Evolutionary conservation across 2,888 invertebrate genomes (phyloP).

Genomic region (Yponomeuta plumbellus): DNA sequence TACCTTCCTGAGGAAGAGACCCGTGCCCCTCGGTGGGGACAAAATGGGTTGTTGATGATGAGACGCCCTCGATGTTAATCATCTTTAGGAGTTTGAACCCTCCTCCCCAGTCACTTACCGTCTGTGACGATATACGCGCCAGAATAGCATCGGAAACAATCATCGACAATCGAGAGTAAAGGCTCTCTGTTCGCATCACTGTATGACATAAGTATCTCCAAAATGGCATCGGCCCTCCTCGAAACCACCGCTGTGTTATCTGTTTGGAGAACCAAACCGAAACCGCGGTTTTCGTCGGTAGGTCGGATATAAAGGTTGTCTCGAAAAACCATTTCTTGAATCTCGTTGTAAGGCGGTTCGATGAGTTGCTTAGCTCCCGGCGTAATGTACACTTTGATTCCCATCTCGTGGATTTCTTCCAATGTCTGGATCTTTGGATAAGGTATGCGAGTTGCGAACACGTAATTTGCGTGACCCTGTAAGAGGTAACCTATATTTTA

Average conservation of each 20-base stretch:
- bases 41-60: too few species aligned
- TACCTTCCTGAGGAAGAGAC: too few species aligned
- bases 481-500: conserved; percentile 22
- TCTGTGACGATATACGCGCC: conserved; percentile 38
- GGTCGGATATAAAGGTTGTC: neutral
- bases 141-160: conserved; percentile 36
- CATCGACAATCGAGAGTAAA: conserved; percentile 34
- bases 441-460: conserved; percentile 37
- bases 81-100: neutral
- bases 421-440: conserved; percentile 31
- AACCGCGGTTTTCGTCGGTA: neutral
- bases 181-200: conserved; percentile 31
- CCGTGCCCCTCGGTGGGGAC: too few species aligned
- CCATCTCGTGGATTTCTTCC: conserved; percentile 29
- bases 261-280: conserved; percentile 23
- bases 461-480: conserved; percentile 44
- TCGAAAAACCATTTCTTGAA: conserved; percentile 10
- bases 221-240: conserved; percentile 33
- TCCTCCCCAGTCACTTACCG: conserved; percentile 28
- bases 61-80: neutral
- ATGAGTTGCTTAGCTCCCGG: conserved; percentile 29
- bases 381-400: conserved; percentile 31
- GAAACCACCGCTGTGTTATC: conserved; percentile 29
- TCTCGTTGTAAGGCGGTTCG: conserved; percentile 28
- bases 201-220: conserved; percentile 31